Percentiles rank a stretch among this genome's conserved stretches.
phyloP scores from a whole-genome alignment of 2,113 vertebrate genomes.

The Zosterops japonicus region DNA sequence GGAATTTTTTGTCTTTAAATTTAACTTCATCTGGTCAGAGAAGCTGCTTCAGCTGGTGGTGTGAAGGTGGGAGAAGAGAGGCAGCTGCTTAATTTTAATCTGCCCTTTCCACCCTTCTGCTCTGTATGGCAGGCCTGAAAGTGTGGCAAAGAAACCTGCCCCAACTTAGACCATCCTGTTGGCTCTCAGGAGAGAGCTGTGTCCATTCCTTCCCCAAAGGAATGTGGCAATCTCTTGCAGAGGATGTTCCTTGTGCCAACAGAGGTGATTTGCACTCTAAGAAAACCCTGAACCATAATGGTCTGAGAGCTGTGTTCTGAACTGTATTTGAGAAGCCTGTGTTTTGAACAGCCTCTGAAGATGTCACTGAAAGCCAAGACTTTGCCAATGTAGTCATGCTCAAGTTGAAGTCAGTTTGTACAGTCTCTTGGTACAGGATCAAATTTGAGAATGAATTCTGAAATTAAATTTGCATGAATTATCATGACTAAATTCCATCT shows the following conservation, averaged over 20 bases:
- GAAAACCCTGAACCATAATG: neutral
- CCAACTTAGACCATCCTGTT: neutral
- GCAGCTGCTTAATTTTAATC: accelerated
- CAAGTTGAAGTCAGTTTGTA: neutral
- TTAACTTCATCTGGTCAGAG: neutral
- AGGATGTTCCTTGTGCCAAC: neutral
- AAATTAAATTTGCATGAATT: accelerated
- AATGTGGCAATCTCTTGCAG: accelerated
- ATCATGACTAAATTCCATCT: neutral
- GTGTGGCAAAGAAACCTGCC: neutral
- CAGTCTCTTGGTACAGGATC: neutral
- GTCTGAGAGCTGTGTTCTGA: neutral
- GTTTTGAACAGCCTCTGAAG: neutral
- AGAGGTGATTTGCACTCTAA: accelerated
- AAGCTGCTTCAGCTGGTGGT: neutral
- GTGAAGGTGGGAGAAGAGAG: neutral
- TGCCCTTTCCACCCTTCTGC: neutral
- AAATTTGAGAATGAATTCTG: neutral
- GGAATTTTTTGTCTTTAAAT: neutral
- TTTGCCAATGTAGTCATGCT: neutral
- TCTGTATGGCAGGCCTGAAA: neutral
- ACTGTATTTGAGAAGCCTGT: neutral
- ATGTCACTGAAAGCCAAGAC: neutral
- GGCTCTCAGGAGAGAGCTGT: neutral
- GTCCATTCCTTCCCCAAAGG: neutral